Conservation (phyloP, 2,797 vertebrate genomes). For the Hoplostethus atlanticus region DNA sequence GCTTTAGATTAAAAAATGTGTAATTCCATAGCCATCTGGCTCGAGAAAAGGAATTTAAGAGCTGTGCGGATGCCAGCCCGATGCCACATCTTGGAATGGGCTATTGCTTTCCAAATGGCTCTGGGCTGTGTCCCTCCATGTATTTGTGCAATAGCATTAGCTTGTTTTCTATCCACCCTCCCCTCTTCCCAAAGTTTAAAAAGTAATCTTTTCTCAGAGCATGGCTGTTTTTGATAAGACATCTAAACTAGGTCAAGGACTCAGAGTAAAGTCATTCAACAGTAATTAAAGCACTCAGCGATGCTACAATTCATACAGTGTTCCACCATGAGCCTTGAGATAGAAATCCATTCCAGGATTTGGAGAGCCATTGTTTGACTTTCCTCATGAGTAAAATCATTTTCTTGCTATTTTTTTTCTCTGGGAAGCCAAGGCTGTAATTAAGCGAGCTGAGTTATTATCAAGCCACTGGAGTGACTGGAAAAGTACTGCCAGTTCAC, state of each 20-base stretch:
- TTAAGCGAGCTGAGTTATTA: slow-evolving; percentile 79
- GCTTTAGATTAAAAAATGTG: slow-evolving; percentile 90
- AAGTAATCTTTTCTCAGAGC: slow-evolving; percentile 83
- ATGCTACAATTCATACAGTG: slow-evolving; percentile 75
- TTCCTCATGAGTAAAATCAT: slow-evolving; percentile 80
- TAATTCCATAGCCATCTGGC: slow-evolving; percentile 91
- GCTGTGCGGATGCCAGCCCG: slow-evolving; percentile 85
- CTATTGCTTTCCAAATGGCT: slow-evolving; percentile 88
- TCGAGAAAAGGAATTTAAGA: slow-evolving; percentile 86
- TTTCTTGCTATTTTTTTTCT: slow-evolving; percentile 69
- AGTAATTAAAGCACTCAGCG: slow-evolving; percentile 80
- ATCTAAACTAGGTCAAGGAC: slow-evolving; percentile 88
- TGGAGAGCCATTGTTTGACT: slow-evolving; percentile 81
- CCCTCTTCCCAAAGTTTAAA: slow-evolving; percentile 81
- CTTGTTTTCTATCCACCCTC: slow-evolving; percentile 75
- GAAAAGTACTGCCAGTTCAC: slow-evolving; percentile 59
- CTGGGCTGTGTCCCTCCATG: slow-evolving; percentile 80
- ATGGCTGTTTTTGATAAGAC: slow-evolving; percentile 79
- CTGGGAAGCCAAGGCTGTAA: slow-evolving; percentile 77
- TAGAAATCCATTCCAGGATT: slow-evolving; percentile 84
- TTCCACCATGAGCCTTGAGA: slow-evolving; percentile 75
- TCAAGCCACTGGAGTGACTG: slow-evolving; percentile 56
- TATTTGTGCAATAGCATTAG: slow-evolving; percentile 80
- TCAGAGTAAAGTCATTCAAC: slow-evolving; percentile 79
- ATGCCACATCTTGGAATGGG: slow-evolving; percentile 90